Conservation (phyloP, 53 echinoderm and acorn worm species). For the Henricia sp. region DNA sequence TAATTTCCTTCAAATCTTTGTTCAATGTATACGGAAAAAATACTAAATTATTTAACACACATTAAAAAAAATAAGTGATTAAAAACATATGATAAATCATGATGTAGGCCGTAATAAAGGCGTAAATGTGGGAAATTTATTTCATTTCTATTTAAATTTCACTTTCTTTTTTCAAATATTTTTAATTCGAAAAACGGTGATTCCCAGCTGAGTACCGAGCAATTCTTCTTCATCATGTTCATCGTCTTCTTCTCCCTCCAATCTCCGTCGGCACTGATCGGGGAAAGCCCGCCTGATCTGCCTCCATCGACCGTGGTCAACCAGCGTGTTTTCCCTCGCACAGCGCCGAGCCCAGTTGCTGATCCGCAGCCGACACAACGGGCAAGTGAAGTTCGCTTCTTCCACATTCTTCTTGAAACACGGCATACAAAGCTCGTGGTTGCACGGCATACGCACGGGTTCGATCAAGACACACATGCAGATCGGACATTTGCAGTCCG, state of each 20-base stretch:
- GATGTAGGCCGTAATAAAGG: too few relatives aligned
- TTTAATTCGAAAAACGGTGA: too few relatives aligned
- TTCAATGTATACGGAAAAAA: too few relatives aligned
- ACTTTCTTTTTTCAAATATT: too few relatives aligned
- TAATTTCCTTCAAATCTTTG: too few relatives aligned
- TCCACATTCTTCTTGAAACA: slow-evolving; percentile 96
- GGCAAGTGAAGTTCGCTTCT: slow-evolving; percentile 96
- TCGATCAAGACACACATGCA: slow-evolving; percentile 94
- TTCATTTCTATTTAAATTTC: too few relatives aligned
- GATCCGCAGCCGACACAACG: slow-evolving; percentile 95
- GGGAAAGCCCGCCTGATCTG: slow-evolving; percentile 85
- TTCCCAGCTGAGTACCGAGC: too few relatives aligned
- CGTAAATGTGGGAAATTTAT: too few relatives aligned
- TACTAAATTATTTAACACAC: too few relatives aligned
- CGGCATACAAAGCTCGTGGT: slow-evolving; percentile 97
- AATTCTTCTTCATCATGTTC: slow-evolving; percentile 64
- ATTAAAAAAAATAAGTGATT: too few relatives aligned
- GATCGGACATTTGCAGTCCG: slow-evolving; percentile 95
- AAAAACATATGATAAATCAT: too few relatives aligned
- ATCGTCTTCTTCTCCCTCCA: slow-evolving; percentile 81
- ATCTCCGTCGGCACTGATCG: slow-evolving; percentile 68
- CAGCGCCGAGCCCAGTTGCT: slow-evolving; percentile 95
- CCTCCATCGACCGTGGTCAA: slow-evolving; percentile 84
- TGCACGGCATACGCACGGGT: slow-evolving; percentile 95
- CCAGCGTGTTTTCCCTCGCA: slow-evolving; percentile 70